Base-by-base conservation (phyloP, 2,888 invertebrate species). In the Amblyjoppa proteus region DNA sequence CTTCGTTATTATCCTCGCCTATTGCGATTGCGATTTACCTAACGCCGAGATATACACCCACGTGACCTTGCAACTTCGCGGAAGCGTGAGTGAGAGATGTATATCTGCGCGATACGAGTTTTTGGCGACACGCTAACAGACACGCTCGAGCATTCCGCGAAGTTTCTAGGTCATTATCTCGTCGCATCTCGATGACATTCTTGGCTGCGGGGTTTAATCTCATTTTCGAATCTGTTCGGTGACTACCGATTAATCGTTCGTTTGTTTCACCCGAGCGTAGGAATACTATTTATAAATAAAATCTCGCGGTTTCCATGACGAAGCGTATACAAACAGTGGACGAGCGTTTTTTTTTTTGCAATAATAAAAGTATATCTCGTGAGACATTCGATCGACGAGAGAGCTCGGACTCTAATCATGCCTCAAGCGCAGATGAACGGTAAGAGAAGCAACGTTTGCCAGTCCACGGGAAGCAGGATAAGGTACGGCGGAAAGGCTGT, bases 1-100 rank as follows among this genome's bases (percentile, higher is more conserved):
- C 58, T 66, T 73, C 28, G 64, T 51, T 66, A 70, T 69, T 38
- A 38, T 74, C 68, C 58, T 53, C 51, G 34, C 41, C 28, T 68
- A 64, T 81, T 53, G 64, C 74, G 74, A 85, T 81, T 61, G 13
- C 45, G 13, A 45, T 45, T 45, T 3, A 45, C 45, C 45, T 45
- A 45, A 13, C n/a, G 31, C n/a, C 13, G 71, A 78, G 78, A 78
- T 78, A 9, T 78, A 9, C 2, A 9, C 78, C 41, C 70, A 75
- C 80, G 69, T 80, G 80, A 71, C 83, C 83, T 84, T 84, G 83
- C n/a, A 53, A 61, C 74, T 80, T 61, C 70, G 64, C 68, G 73
- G 70, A 69, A 58, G 74, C 58, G 49, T 58, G 73, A 58, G 56
- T 73, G 11, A 45, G 38, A 61, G 20, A 20, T 20, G 20, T 20